These are phyloP conservation scores for Tubulanus polymorphus DNA, from an alignment of 2,888 invertebrate genomes.

Conservation along the genomic window DNA sequence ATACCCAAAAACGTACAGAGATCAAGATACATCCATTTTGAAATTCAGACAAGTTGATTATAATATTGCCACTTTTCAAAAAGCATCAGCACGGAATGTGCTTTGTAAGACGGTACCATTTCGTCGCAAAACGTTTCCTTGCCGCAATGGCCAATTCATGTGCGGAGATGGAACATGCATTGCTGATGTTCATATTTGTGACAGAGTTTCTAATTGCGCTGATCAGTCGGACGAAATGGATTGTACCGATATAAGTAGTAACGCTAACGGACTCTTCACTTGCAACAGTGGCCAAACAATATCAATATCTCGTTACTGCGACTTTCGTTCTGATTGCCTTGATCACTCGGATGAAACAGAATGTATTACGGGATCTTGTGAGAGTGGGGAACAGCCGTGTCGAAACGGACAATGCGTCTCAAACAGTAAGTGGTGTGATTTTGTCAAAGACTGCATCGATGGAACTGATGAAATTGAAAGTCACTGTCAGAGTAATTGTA, in stretches of 20 bases:
- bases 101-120: neutral
- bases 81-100: neutral
- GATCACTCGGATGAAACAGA: neutral
- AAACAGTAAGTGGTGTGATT: conserved; percentile 27
- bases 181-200: neutral
- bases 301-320: neutral
- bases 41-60: too few relatives aligned
- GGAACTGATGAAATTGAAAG: neutral
- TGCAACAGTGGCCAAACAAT: neutral
- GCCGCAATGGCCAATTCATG: neutral
- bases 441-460: conserved; percentile 21
- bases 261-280: neutral
- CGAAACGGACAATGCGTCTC: conserved; percentile 36
- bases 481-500: conserved; percentile 11
- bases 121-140: neutral
- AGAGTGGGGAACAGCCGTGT: conserved; percentile 15
- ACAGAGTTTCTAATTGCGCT: neutral
- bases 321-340: neutral
- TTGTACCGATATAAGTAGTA: too few relatives aligned
- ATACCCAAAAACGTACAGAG: neutral
- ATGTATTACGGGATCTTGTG: neutral
- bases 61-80: too few relatives aligned
- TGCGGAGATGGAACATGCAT: neutral
- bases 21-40: neutral
- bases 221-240: neutral